Base-by-base conservation (phyloP, 2,888 invertebrate genomes). In the Tipula unca region DNA sequence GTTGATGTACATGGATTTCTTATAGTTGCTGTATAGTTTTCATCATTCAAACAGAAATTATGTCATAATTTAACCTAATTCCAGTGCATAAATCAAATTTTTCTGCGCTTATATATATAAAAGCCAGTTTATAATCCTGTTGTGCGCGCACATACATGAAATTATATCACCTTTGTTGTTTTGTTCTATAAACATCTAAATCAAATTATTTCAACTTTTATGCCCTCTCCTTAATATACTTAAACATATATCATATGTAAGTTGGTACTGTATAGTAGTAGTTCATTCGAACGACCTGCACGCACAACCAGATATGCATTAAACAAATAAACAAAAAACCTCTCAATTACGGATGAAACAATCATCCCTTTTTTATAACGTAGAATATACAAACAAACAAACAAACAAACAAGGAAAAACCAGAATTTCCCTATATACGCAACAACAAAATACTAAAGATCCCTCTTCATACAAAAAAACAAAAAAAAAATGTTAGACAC, bases 241-340 rank as follows among this genome's bases (percentile, higher is more conserved):
- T 69, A 25, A 10, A 69, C 69, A 69, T 69, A 69, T 69, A 69
- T 69, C 69, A 69, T 25, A 10, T 25, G 14, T n/a, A 3, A 14
- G 14, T 1, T n/a, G 4, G 42, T n/a, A 48, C n/a, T 13, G 6
- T 6, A 32, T 4, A 39, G 39, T 39, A 39, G 39, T 10, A 48
- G 69, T 69, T 69, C 25, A 69, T 69, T 69, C 69, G 3, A 25
- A 13, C 69, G 69, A 69, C 69, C 69, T 69, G 69, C 69, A 69
- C 69, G 69, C 69, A 69, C 69, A 69, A 25, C 13, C 69, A 10
- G 25, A 69, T n/a, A 69, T n/a, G n/a, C n/a, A n/a, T 69, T 20
- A 69, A 69, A 69, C 69, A 69, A 69, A 69, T 69, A 69, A 69
- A 69, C 69, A 69, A 69, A 69, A 69, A 69, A 69, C 69, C 69